phyloP scores from a whole-genome alignment of 2,113 vertebrate genomes.

The Nesoenas mayeri region DNA sequence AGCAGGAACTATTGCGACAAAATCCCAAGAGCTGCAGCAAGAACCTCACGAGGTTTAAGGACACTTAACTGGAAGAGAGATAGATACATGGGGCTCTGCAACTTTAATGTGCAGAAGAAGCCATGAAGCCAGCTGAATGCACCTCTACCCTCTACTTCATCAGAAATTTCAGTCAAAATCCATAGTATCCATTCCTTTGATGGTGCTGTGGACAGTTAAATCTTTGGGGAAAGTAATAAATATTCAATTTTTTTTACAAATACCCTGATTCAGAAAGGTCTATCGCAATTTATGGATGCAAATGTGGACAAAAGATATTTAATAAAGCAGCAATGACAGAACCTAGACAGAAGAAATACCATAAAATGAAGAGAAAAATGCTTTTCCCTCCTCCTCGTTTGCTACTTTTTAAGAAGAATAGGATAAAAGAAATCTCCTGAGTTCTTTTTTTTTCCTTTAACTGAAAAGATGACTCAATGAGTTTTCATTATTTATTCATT shows the following conservation, averaged over 20 bases:
- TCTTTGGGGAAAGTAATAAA: background rate
- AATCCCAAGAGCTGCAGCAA: background rate
- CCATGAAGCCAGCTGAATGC: background rate
- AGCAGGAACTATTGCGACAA: background rate
- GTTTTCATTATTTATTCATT: conserved; percentile 27
- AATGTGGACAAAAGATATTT: background rate
- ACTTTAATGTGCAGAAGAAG: background rate
- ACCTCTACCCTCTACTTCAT: background rate
- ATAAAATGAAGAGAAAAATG: background rate
- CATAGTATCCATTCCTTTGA: background rate
- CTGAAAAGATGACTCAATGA: background rate
- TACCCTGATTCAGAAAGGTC: background rate
- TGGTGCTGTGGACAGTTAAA: background rate
- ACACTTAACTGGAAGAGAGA: background rate
- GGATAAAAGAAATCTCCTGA: background rate
- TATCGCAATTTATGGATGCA: background rate
- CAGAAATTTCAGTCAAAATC: background rate
- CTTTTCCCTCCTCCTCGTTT: background rate
- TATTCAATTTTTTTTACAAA: background rate
- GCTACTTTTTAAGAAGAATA: background rate
- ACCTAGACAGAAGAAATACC: background rate
- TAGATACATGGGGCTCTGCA: background rate
- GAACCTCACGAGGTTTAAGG: background rate
- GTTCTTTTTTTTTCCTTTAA: background rate
- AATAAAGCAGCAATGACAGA: background rate